Percentiles rank a stretch among this genome's conserved stretches.
Evolutionary conservation across 2,113 vertebrate species (phyloP).

Genomic region (Apodemus speciosus): DNA sequence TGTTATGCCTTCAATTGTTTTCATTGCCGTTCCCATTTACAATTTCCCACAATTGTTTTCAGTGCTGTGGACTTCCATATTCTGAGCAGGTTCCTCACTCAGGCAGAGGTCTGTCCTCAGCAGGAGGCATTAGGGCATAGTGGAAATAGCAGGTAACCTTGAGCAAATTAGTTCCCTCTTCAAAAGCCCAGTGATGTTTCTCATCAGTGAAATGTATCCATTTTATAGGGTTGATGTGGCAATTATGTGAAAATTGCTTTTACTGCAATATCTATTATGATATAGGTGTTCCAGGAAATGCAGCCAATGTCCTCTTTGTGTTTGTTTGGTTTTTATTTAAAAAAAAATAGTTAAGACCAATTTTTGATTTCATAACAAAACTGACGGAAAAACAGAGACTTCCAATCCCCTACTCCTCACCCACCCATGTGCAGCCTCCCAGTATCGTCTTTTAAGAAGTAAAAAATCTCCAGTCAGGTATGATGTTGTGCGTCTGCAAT

Average conservation of each 20-base stretch:
- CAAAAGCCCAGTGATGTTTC: not conserved
- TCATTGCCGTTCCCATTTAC: not conserved
- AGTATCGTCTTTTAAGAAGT: not conserved
- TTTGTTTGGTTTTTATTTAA: not conserved
- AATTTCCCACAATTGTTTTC: not conserved
- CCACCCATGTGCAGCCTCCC: not conserved
- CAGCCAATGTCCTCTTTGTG: conserved; percentile 8
- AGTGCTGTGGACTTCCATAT: not conserved
- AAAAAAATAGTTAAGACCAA: not conserved
- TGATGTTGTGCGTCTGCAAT: too few species aligned
- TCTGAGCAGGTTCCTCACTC: not conserved
- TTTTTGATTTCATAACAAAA: not conserved
- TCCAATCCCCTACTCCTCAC: not conserved
- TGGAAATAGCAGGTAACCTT: conserved; percentile 22
- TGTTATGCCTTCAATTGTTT: conserved; percentile 19
- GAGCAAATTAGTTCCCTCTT: conserved; percentile 8
- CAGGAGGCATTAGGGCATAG: not conserved
- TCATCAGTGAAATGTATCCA: conserved; percentile 25
- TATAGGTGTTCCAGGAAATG: conserved; percentile 20
- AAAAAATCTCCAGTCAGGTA: not conserved
- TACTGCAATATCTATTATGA: not conserved
- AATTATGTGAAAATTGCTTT: conserved; percentile 46
- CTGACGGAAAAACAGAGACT: not conserved
- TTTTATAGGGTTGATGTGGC: not conserved
- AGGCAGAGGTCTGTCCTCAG: not conserved